phyloP scores from a whole-genome alignment of 2,888 invertebrate genomes.

The Diadegma fenestrale region DNA sequence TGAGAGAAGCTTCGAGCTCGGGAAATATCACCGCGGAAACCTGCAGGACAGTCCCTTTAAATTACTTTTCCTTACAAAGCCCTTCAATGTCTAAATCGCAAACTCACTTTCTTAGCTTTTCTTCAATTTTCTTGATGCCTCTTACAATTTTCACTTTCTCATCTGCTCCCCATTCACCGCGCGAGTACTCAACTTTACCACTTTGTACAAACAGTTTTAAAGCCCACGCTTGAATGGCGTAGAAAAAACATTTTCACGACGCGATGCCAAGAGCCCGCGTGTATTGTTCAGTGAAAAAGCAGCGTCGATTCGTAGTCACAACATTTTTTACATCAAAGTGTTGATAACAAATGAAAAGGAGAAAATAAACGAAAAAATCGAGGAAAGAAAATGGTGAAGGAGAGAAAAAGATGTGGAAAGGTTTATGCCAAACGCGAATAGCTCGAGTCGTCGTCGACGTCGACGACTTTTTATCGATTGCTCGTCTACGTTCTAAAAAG shows the following conservation, averaged over 20 bases:
- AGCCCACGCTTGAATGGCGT: not conserved
- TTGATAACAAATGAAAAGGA: constrained; percentile 40
- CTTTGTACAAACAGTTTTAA: not conserved
- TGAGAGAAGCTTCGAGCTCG: constrained; percentile 27
- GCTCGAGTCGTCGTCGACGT: constrained; percentile 58
- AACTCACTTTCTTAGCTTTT: constrained; percentile 39
- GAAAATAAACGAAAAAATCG: not conserved
- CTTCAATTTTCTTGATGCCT: constrained; percentile 42
- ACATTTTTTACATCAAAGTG: constrained; percentile 30
- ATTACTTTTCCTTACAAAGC: constrained; percentile 67
- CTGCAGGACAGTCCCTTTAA: constrained; percentile 70
- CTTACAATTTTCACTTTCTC: constrained; percentile 59
- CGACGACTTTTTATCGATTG: constrained; percentile 72
- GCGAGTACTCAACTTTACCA: not conserved
- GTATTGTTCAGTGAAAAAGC: not conserved
- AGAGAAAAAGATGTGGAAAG: constrained; percentile 57
- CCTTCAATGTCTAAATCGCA: constrained; percentile 51
- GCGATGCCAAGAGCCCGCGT: no score
- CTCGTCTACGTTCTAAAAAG: constrained; percentile 70
- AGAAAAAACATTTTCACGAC: not conserved
- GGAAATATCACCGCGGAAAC: constrained; percentile 58
- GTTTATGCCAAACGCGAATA: constrained; percentile 46
- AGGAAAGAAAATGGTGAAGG: constrained; percentile 41
- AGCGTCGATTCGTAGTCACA: not conserved
- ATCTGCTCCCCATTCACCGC: constrained; percentile 30